Evolutionary conservation across 2,113 vertebrate genomes (phyloP).

Genomic region (Odocoileus virginianus): DNA sequence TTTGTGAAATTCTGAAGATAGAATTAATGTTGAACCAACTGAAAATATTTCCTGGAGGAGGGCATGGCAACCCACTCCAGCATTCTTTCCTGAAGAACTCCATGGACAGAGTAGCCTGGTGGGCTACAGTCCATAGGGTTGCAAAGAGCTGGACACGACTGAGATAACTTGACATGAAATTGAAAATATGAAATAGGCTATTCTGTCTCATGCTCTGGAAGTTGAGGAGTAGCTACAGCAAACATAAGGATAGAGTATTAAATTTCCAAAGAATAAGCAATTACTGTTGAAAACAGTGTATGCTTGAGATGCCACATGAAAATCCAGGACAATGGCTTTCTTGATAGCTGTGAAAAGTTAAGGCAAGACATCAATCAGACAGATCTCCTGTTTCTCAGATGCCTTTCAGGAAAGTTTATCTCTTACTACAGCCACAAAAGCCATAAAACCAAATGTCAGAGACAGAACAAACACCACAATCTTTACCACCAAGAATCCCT

Average conservation of each 20-base stretch:
- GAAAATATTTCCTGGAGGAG: background rate
- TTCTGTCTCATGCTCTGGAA: background rate
- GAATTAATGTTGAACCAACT: background rate
- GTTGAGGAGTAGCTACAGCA: background rate
- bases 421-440: background rate
- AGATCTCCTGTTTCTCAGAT: background rate
- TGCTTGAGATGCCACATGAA: background rate
- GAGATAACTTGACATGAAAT: background rate
- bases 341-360: background rate
- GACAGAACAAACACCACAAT: background rate
- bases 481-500: background rate
- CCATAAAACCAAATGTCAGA: background rate
- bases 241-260: background rate
- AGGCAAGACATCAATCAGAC: background rate
- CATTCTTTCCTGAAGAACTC: background rate
- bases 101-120: background rate
- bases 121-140: background rate
- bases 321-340: background rate
- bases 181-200: background rate
- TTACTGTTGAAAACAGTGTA: background rate
- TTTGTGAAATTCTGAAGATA: background rate
- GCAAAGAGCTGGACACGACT: background rate
- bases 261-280: background rate
- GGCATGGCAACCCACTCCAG: background rate
- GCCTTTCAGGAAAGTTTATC: background rate